These are phyloP conservation scores for Panagrolaimus sp. DNA, from an alignment of 1,140 invertebrate species.

Conservation along the genomic window DNA sequence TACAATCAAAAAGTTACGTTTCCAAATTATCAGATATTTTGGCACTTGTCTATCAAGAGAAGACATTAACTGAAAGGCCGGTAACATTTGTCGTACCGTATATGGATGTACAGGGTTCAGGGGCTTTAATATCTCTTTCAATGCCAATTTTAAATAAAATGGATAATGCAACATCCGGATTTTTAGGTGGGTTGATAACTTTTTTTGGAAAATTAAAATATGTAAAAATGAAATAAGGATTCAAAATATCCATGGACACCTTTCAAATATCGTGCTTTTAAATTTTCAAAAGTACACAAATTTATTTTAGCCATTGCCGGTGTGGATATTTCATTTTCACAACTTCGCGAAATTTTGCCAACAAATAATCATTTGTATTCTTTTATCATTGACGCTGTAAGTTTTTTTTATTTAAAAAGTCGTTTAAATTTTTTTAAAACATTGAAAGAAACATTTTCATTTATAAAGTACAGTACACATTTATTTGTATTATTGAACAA, in stretches of 20 bases:
- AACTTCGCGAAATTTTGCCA: slow-evolving; percentile 21
- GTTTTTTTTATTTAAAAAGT: too few relatives aligned
- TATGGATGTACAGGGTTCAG: slow-evolving; percentile 54
- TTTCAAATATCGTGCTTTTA: too few relatives aligned
- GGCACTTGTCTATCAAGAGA: slow-evolving; percentile 31
- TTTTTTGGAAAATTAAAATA: too few relatives aligned
- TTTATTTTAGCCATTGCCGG: slow-evolving; percentile 42
- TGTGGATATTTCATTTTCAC: slow-evolving; percentile 42
- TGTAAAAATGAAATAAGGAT: too few relatives aligned
- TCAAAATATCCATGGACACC: too few relatives aligned
- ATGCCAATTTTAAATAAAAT: slow-evolving; percentile 46
- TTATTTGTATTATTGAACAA: too few relatives aligned
- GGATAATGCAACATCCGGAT: background rate
- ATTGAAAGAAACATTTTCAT: too few relatives aligned
- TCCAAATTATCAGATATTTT: slow-evolving; percentile 37
- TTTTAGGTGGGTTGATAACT: too few relatives aligned
- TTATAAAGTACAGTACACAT: too few relatives aligned
- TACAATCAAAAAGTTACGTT: slow-evolving; percentile 44
- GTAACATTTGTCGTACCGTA: slow-evolving; percentile 48
- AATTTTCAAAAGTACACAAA: too few relatives aligned
- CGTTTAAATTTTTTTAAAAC: too few relatives aligned
- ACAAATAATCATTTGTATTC: slow-evolving; percentile 41
- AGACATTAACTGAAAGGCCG: slow-evolving; percentile 33
- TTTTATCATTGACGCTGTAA: slow-evolving; percentile 48
- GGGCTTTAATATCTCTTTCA: slow-evolving; percentile 48